A percentile compares a stretch with the other conserved stretches of the same genome.
Evolutionary conservation across 30 jellyfish, hydroid and myxozoan species (phyloP).

Genomic region (Phacellophora camtschatica): DNA sequence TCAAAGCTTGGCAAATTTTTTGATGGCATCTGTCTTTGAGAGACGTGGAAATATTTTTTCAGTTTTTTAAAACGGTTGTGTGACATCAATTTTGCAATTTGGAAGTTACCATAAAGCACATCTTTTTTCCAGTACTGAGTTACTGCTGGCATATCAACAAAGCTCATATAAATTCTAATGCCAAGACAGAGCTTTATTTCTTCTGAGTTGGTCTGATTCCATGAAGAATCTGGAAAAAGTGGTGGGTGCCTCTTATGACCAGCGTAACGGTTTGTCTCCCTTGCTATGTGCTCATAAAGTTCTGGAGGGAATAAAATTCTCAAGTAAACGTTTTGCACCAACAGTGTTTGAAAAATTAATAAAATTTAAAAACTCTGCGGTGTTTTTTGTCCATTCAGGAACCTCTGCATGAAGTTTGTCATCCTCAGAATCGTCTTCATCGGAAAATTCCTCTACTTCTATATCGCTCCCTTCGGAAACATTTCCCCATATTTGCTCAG

Average conservation of each 20-base stretch:
- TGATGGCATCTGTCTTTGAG: not conserved
- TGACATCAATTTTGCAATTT: not conserved
- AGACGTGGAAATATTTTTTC: not conserved
- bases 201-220: not conserved
- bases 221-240: not conserved
- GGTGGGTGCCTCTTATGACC: not conserved
- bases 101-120: not conserved
- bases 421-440: not conserved
- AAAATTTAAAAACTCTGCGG: not conserved
- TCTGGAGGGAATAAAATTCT: not conserved
- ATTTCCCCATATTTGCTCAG: not conserved
- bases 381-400: not conserved
- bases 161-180: not conserved
- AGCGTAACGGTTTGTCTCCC: not conserved
- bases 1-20: not conserved
- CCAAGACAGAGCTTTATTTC: not conserved
- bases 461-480: not conserved
- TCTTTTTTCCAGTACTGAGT: not conserved
- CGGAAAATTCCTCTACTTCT: not conserved
- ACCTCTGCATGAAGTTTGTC: not conserved
- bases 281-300: not conserved
- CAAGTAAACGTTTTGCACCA: not conserved
- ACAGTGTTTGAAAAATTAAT: not conserved
- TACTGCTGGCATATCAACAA: not conserved
- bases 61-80: not conserved